A percentile compares a stretch with the other conserved stretches of the same genome.
Conservation (phyloP, 2,888 invertebrate genomes). For the Epiblema foenella region DNA sequence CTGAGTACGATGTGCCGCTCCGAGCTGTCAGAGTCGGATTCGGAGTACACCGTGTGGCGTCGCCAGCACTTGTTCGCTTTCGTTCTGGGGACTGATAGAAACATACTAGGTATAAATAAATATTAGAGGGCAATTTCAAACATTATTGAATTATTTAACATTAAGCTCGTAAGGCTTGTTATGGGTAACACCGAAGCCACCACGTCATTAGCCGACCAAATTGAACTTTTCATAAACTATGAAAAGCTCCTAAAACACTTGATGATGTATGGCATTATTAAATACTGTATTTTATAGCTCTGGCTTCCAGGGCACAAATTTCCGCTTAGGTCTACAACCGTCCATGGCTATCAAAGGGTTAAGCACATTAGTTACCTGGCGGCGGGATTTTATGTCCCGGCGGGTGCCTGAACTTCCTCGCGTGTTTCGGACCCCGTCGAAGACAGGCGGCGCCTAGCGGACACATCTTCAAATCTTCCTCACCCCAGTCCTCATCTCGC, state of each 20-base stretch:
- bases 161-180: too few relatives aligned
- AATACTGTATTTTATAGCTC: too few relatives aligned
- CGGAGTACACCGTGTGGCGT: background rate
- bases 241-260: too few relatives aligned
- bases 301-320: too few relatives aligned
- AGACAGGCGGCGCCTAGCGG: constrained; percentile 85
- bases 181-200: too few relatives aligned
- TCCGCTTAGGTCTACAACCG: too few relatives aligned
- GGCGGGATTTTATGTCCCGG: constrained; percentile 47
- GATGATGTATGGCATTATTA: too few relatives aligned
- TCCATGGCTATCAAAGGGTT: too few relatives aligned
- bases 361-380: background rate
- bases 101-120: background rate
- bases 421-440: constrained; percentile 84
- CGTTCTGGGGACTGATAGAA: background rate
- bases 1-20: background rate
- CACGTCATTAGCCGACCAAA: too few relatives aligned
- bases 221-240: too few relatives aligned
- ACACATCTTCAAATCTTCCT: constrained; percentile 79
- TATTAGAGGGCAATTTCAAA: too few relatives aligned
- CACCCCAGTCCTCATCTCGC: constrained; percentile 85
- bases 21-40: constrained; percentile 18
- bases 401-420: constrained; percentile 80
- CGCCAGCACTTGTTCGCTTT: constrained; percentile 4
- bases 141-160: too few relatives aligned